Evolutionary conservation across 2,113 vertebrate genomes (phyloP).

Genomic region (Passer montanus): DNA sequence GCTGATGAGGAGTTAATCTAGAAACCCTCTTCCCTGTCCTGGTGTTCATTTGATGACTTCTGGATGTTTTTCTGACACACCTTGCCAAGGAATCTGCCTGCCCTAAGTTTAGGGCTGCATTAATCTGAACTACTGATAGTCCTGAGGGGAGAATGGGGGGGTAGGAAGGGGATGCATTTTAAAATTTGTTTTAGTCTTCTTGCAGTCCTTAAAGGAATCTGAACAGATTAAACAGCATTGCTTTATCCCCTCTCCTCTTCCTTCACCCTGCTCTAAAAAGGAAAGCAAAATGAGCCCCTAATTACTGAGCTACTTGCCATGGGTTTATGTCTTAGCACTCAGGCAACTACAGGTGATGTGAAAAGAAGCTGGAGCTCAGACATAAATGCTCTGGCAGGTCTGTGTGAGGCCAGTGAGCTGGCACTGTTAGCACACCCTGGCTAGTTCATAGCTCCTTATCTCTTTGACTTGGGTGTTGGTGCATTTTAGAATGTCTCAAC

Average conservation of each 20-base stretch:
- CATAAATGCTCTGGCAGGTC: background rate
- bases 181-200: background rate
- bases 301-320: background rate
- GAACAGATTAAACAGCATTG: background rate
- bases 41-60: background rate
- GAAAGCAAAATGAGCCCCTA: background rate
- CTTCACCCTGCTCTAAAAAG: background rate
- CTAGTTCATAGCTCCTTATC: background rate
- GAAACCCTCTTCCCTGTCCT: background rate
- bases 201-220: background rate
- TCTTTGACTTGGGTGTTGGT: background rate
- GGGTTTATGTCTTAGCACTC: background rate
- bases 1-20: background rate
- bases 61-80: conserved; percentile 36
- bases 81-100: conserved; percentile 47
- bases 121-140: background rate
- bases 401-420: background rate
- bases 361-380: background rate
- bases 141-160: background rate
- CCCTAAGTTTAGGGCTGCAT: background rate
- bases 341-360: background rate
- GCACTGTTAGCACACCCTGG: background rate
- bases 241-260: background rate
- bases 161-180: background rate
- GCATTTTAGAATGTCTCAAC: background rate